phyloP scores from a whole-genome alignment of 2,888 invertebrate genomes.

The Hermaeophaga mercurialis region DNA sequence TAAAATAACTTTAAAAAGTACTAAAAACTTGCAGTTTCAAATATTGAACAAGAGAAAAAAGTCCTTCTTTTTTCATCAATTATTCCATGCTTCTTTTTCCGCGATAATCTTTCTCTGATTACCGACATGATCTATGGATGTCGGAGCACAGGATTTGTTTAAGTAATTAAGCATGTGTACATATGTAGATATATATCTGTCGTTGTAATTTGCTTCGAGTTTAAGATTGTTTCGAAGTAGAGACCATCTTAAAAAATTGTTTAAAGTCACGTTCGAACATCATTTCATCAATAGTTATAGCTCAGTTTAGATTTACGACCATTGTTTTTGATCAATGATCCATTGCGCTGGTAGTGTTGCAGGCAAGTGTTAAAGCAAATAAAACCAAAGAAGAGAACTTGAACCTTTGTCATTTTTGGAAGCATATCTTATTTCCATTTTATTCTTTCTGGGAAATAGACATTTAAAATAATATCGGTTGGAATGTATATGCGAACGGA shows the following conservation, averaged over 20 bases:
- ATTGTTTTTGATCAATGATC: slow-evolving; percentile 36
- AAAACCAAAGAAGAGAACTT: slow-evolving; percentile 26
- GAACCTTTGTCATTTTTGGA: slow-evolving; percentile 25
- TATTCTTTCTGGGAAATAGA: slow-evolving; percentile 22
- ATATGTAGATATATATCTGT: slow-evolving; percentile 32
- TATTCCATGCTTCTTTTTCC: background rate
- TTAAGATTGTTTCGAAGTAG: slow-evolving; percentile 38
- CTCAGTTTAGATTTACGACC: slow-evolving; percentile 42
- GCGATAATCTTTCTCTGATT: background rate
- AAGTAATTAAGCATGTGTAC: slow-evolving; percentile 34
- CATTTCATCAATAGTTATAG: slow-evolving; percentile 46
- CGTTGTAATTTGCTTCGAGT: slow-evolving; percentile 34
- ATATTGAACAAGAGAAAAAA: no score
- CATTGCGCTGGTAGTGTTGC: slow-evolving; percentile 36
- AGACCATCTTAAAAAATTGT: slow-evolving; percentile 42
- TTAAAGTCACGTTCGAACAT: slow-evolving; percentile 45
- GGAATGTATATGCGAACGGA: slow-evolving; percentile 11
- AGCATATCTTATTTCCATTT: slow-evolving; percentile 26
- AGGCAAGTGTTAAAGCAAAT: slow-evolving; percentile 27
- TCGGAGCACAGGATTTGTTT: slow-evolving; percentile 33
- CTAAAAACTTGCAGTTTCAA: no score
- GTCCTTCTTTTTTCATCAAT: no score
- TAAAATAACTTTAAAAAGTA: no score
- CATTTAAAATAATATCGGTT: slow-evolving; percentile 17
- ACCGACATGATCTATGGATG: slow-evolving; percentile 3